A percentile compares a stretch with the other conserved stretches of the same genome.
Evolutionary conservation across 2,113 vertebrate genomes (phyloP).

Genomic region (Podarcis muralis): DNA sequence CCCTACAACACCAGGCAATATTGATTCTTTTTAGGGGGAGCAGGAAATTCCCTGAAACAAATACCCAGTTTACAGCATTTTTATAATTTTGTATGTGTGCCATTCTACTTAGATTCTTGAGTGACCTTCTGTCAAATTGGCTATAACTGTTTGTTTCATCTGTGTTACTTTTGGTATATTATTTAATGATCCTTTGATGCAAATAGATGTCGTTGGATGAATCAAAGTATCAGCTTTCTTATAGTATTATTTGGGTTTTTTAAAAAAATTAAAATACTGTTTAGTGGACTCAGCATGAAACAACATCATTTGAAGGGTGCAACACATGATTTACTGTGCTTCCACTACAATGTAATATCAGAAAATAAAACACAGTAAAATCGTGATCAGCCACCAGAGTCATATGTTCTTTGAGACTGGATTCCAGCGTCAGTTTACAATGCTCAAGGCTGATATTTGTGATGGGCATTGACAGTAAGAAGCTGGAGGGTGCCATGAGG

Average conservation of each 20-base stretch:
- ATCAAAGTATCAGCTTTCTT: background rate
- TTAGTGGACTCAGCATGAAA: background rate
- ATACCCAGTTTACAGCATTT: background rate
- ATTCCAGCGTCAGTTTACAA: background rate
- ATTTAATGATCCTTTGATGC: background rate
- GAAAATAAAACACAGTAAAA: background rate
- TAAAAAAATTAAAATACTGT: background rate
- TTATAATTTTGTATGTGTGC: background rate
- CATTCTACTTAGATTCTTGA: background rate
- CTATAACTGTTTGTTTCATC: background rate
- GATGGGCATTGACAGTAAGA: background rate
- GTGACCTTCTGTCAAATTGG: background rate
- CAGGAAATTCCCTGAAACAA: background rate
- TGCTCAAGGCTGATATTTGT: background rate
- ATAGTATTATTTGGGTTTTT: background rate
- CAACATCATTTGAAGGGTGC: no score
- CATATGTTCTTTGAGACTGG: background rate
- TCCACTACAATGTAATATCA: background rate
- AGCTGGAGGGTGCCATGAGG: background rate
- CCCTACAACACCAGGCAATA: background rate
- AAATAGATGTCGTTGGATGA: background rate
- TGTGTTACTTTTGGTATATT: background rate
- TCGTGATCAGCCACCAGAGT: background rate
- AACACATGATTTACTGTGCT: no score
- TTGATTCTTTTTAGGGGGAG: background rate